phyloP scores from a whole-genome alignment of 2,888 invertebrate species.

The Gari tellinella region DNA sequence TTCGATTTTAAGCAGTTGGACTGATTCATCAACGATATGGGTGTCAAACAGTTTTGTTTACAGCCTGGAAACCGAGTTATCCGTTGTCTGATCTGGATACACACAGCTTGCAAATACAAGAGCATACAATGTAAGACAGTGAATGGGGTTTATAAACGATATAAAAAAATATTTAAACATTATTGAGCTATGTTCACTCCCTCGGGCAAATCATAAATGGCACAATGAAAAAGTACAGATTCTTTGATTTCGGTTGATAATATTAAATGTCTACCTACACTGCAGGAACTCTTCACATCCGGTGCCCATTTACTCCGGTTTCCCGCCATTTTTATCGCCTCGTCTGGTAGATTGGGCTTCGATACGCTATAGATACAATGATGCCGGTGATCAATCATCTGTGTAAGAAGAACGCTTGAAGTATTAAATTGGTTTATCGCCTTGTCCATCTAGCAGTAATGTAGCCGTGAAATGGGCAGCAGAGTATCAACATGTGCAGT shows the following conservation, averaged over 20 bases:
- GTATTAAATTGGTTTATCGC: slow-evolving; percentile 46
- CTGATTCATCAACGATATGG: no score
- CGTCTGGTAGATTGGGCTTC: slow-evolving; percentile 27
- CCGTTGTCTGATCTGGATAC: no score
- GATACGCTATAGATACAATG: slow-evolving; percentile 51
- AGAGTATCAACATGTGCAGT: not conserved
- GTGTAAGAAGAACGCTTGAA: slow-evolving; percentile 35
- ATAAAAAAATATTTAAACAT: no score
- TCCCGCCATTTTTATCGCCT: slow-evolving; percentile 39
- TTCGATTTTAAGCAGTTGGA: no score
- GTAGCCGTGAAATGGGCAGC: slow-evolving; percentile 24
- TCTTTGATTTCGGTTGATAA: slow-evolving; percentile 16
- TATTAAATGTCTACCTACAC: slow-evolving; percentile 22
- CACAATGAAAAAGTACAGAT: slow-evolving; percentile 35
- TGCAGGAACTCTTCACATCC: slow-evolving; percentile 24
- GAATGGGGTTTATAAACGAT: no score
- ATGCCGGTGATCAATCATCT: slow-evolving; percentile 52
- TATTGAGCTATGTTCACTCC: not conserved
- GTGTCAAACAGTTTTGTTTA: no score
- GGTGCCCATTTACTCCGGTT: slow-evolving; percentile 44
- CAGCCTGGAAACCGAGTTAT: no score
- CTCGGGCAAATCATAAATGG: slow-evolving; percentile 24
- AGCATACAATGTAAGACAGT: no score
- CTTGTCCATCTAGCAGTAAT: slow-evolving; percentile 31
- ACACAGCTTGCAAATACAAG: no score